Base-by-base conservation (phyloP, 2,113 vertebrate species). In the Lanius ludovicianus region DNA sequence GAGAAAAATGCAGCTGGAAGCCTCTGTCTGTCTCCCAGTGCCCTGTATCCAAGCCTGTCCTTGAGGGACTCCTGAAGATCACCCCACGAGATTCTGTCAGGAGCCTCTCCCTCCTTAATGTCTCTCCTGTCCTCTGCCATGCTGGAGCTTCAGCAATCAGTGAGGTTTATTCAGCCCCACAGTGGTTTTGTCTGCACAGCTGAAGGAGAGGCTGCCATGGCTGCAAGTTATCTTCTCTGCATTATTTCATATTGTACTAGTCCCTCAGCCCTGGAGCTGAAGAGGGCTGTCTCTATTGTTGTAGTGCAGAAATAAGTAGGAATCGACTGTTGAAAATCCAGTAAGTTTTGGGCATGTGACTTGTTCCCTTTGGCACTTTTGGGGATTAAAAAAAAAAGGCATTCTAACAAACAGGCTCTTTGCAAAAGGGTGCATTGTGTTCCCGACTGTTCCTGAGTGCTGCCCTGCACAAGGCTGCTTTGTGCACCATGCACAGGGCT, bases 381-480 rank as follows among this genome's bases (percentile, higher is more conserved):
- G 59, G 47, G 2, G 7, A 18, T 2, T 2, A 9, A 5, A 19
- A 39, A 28, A 57, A 71, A 87, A n/a, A 14, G 15, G 18, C 76
- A 41, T 76, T 83, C 44, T 91, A 31, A 80, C 76, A 90, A 94
- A 31, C 11, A 52, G 56, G 22, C 64, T 84, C 65, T 93, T 86
- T 81, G 96, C 92, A 60, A 96, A 96, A 90, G 90, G 78, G 83
- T 68, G 56, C 76, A 70, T 95, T 96, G 88, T 95, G 90, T 4
- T 6, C 24, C 63, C 0, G 63, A 73, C 56, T 88, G 71, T 52
- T 90, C 76, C 84, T 2, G 17, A 75, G 84, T 0, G 2, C 90
- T 2, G 27, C 64, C 42, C 50, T 1, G 3, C 87, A 95, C 95
- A 97, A 95, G 90, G 95, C 85, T 77, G 78, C 88, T 63, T 95